A percentile compares a stretch with the other conserved stretches of the same genome.
Evolutionary conservation across 2,113 vertebrate species (phyloP).

Genomic region (Atrichornis clamosus): DNA sequence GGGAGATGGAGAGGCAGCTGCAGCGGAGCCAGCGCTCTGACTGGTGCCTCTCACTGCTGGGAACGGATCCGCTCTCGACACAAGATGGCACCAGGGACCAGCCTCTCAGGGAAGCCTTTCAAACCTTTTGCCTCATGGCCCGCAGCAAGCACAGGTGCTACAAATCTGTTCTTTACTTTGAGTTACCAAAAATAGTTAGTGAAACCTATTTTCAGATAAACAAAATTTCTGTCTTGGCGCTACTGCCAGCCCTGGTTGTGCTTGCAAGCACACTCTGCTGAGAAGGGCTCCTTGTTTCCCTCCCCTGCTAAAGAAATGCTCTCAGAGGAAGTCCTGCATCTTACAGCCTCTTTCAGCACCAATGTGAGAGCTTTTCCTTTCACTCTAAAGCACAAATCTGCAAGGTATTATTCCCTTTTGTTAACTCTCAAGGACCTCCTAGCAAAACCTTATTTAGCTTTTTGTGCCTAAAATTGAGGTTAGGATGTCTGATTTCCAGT

Average conservation of each 20-base stretch:
- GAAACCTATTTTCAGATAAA: not conserved
- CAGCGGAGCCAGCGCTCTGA: not conserved
- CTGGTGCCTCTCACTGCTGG: not conserved
- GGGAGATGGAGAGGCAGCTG: not conserved
- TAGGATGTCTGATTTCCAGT: not conserved
- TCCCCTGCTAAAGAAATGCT: not conserved
- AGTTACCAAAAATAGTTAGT: not conserved
- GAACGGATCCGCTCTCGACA: not conserved
- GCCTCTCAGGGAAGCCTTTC: conserved; percentile 16
- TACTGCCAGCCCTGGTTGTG: fast-evolving
- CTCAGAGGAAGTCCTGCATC: not conserved
- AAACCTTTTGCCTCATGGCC: not conserved
- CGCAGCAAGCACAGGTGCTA: not conserved
- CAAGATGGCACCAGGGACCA: conserved; percentile 73
- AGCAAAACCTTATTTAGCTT: not conserved
- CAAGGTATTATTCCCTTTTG: not conserved
- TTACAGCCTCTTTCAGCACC: not conserved
- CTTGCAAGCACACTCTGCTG: not conserved
- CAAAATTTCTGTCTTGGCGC: not conserved
- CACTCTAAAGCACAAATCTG: not conserved
- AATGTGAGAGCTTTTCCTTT: not conserved
- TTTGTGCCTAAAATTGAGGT: not conserved
- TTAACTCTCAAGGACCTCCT: not conserved
- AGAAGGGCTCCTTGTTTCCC: not conserved
- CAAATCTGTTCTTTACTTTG: not conserved